These are phyloP conservation scores for Epistrophe eligans DNA, from an alignment of 2,888 invertebrate genomes.

Conservation along the genomic window DNA sequence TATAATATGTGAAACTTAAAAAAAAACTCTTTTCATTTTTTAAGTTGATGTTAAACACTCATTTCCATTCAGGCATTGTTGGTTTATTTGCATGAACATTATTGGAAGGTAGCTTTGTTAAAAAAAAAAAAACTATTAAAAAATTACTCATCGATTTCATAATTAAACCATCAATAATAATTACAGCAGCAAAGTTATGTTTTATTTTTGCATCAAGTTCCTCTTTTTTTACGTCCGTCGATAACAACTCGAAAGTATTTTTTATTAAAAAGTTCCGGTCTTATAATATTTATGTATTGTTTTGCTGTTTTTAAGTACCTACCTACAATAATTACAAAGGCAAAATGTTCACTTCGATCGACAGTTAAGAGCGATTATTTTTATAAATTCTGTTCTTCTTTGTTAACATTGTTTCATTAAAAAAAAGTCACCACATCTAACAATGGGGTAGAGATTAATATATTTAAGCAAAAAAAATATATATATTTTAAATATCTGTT, in stretches of 20 bases:
- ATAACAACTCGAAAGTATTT: neutral
- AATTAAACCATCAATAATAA: constrained; percentile 26
- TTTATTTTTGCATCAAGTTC: neutral
- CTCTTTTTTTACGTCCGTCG: neutral
- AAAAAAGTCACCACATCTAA: neutral
- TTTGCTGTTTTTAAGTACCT: constrained; percentile 5
- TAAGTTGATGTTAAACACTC: too few species aligned
- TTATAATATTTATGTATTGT: too few species aligned
- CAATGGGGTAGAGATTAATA: neutral
- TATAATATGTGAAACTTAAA: too few species aligned
- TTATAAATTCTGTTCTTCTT: neutral
- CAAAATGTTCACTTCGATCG: constrained; percentile 14
- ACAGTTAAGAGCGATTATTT: neutral
- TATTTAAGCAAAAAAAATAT: neutral
- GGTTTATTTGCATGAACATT: too few species aligned
- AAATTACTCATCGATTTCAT: constrained; percentile 15
- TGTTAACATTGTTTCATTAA: neutral
- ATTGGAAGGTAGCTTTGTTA: too few species aligned
- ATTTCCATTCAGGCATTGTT: too few species aligned
- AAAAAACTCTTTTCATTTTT: too few species aligned
- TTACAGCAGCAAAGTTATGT: neutral
- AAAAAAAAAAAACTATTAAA: neutral
- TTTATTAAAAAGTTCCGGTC: neutral
- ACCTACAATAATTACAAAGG: constrained; percentile 2
- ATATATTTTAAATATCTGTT: neutral